Base-by-base conservation (phyloP, 1,140 invertebrate species). In the Listronotus oregonensis region DNA sequence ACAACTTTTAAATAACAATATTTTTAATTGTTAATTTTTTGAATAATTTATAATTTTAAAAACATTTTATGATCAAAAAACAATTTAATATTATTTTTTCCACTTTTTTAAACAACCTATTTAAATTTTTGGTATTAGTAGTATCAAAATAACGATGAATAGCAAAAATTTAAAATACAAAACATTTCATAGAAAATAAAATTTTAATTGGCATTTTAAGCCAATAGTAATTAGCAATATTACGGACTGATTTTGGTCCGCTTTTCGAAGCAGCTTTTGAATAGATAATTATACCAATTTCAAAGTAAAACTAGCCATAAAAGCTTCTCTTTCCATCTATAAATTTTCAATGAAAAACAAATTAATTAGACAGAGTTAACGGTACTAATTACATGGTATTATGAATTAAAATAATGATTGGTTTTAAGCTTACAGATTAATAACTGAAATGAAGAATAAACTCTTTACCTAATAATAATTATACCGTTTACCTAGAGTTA, bases 281-380 rank as follows among this genome's bases (percentile, higher is more conserved):
- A 46, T 46, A 46, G 43, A 46, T 46, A 46, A 46, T 46, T 46
- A 46, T 46, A 46, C 43, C 14, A 46, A 46, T 46, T 46, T 1
- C 14, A 46, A 46, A 46, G 43, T 15, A 46, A 17, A 46, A 46
- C 43, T 46, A 46, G 11, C 14, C 43, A 46, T 46, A 46, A 46
- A 46, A 46, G 43, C 43, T 46, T 46, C 17, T 9, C 34, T 37
- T 37, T 3, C 34, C 11, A 37, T 37, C 34, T 37, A 37, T 37
- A 37, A 46, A 46, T 46, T 46, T 17, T 18, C 8, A 7, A 46
- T 17, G 14, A 46, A 46, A 46, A 46, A 15, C 17, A 18, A 46
- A 46, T 17, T 46, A 46, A 46, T 46, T 46, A 46, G 14, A 9
- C n/a, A 46, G 17, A 46, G n/a, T 46, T 15, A 46, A 14, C 43